Base-by-base conservation (phyloP, 2,888 invertebrate species). In the Metallyticus violacea region DNA sequence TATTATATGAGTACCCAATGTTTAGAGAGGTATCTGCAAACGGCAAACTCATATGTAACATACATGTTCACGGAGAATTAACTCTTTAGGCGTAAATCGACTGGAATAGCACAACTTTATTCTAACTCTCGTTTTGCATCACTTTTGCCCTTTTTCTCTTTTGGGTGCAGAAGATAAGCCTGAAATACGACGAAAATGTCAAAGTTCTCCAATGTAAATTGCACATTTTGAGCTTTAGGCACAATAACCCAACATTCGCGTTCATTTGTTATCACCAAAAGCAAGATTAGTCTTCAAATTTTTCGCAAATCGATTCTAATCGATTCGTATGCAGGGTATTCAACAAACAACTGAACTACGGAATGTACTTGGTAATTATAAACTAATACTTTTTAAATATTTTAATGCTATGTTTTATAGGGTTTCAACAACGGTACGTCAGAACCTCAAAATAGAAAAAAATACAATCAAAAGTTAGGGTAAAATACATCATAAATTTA, bases 1-100 rank as follows among this genome's bases (percentile, higher is more conserved):
- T 62, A 62, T 62, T 62, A 15, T 62, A 62, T 62, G 40, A 62
- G 40, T 22, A 62, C 40, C 40, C 40, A 62, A 62, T 62, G 40
- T 62, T 62, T 62, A 62, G 40, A 62, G 40, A 62, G 40, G 40
- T 22, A 62, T 62, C 40, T 62, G 40, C 40, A 62, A 62, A 62
- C 40, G 40, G 40, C 40, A 62, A 15, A 40, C 40, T 40, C 40
- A 40, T 40, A 40, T 40, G 40, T 40, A 40, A 62, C 40, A 62
- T 28, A 77, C 26, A 80, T 62, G 80, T 81, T 77, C 86, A 81
- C 82, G 78, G 30, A 82, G 62, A 86, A 86, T 83, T 86, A 83
- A 86, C 83, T 83, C 83, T 40, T 83, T 78, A 27, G 6, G 26
- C 82, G 77, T 29, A 77, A 82, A 82, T 82, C 86, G 82, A 86